Evolutionary conservation across 2,797 vertebrate species (phyloP).

Genomic region (Hafferia zeledoni): DNA sequence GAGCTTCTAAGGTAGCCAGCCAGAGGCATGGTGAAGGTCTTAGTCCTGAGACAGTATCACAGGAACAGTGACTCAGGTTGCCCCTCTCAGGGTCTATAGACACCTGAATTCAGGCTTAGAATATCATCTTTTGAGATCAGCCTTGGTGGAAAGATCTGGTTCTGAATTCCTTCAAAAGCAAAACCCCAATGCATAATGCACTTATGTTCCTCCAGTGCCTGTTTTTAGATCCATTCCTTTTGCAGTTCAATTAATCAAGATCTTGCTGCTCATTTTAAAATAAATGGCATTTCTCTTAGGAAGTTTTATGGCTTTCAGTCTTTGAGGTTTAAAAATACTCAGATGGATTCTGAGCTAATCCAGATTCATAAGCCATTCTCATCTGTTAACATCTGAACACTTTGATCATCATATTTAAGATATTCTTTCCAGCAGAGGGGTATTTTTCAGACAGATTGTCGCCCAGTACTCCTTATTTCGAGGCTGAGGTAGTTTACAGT

Average conservation of each 20-base stretch:
- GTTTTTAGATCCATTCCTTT: conserved; percentile 49
- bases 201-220: not conserved
- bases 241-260: conserved; percentile 56
- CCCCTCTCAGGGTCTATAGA: not conserved
- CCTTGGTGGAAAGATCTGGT: not conserved
- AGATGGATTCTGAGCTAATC: conserved; percentile 47
- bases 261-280: conserved; percentile 36
- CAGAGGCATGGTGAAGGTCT: not conserved
- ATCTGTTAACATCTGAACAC: not conserved
- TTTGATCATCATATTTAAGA: not conserved
- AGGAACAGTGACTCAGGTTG: not conserved
- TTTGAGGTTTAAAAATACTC: conserved; percentile 56
- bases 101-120: not conserved
- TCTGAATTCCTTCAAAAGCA: conserved; percentile 9
- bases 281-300: conserved; percentile 27
- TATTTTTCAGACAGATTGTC: not conserved
- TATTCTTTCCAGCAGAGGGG: not conserved
- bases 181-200: conserved; percentile 20
- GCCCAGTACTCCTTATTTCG: not conserved
- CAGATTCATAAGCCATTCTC: conserved; percentile 9
- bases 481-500: not conserved
- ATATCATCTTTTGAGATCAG: not conserved
- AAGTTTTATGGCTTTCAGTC: conserved; percentile 25
- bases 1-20: not conserved
- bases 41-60: not conserved